Evolutionary conservation across 2,113 vertebrate genomes (phyloP).

Genomic region (Bungarus multicinctus): DNA sequence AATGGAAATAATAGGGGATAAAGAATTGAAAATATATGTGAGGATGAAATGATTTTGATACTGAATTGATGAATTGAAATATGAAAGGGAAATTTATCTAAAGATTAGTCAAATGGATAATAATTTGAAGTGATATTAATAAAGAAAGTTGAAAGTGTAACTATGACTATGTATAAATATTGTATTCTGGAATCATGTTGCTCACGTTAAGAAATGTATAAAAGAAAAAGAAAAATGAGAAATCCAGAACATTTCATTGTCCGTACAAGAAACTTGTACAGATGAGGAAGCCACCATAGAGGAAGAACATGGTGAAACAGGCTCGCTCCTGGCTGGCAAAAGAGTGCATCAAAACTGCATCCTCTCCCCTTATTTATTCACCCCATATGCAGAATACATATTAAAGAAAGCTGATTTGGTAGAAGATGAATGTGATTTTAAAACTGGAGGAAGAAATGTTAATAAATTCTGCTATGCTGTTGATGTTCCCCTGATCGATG

Average conservation of each 20-base stretch:
- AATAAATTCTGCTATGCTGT: background rate
- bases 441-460: background rate
- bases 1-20: too few relatives aligned
- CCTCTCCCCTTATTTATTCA: background rate
- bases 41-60: too few relatives aligned
- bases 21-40: too few relatives aligned
- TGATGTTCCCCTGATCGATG: background rate
- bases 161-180: too few relatives aligned
- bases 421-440: background rate
- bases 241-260: background rate
- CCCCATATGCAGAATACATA: background rate
- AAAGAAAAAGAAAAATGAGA: background rate
- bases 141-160: too few relatives aligned
- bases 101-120: too few relatives aligned
- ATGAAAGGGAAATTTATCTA: too few relatives aligned
- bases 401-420: background rate
- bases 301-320: background rate
- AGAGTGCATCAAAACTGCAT: background rate
- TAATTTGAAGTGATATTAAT: too few relatives aligned
- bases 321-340: background rate
- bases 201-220: too few relatives aligned
- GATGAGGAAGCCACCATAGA: background rate
- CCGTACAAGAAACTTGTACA: background rate
- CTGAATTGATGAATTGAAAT: too few relatives aligned
- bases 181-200: too few relatives aligned